A percentile compares a stretch with the other conserved stretches of the same genome.
phyloP scores from a whole-genome alignment of 2,113 vertebrate species.

The Trichechus manatus region DNA sequence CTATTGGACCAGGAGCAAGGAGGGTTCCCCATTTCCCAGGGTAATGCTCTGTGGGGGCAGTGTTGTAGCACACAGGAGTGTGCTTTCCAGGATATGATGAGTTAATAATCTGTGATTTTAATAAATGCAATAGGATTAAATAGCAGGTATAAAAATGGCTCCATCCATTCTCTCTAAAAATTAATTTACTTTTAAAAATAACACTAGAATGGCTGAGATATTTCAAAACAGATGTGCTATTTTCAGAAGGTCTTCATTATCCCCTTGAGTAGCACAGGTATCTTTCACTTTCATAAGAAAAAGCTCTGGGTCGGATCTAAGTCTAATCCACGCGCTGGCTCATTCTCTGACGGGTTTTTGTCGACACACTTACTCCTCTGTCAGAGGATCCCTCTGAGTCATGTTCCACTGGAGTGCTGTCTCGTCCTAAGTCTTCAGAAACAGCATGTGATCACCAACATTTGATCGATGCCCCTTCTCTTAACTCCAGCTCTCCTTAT shows the following conservation, averaged over 20 bases:
- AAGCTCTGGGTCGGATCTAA: background rate
- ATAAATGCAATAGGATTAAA: background rate
- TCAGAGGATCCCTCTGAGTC: background rate
- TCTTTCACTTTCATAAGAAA: background rate
- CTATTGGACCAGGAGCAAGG: background rate
- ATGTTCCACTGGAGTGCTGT: background rate
- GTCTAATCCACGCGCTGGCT: background rate
- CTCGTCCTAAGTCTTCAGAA: background rate
- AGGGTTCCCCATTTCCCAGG: background rate
- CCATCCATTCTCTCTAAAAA: background rate
- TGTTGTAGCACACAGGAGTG: background rate
- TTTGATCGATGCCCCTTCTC: background rate
- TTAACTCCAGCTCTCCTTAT: background rate
- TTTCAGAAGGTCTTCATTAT: background rate
- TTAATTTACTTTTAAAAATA: background rate
- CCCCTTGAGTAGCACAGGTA: background rate
- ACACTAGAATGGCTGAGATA: background rate
- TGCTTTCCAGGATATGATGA: background rate
- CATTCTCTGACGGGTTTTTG: background rate
- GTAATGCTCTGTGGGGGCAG: rapidly evolving
- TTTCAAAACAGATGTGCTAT: background rate
- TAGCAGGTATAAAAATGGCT: background rate
- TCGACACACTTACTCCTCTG: background rate
- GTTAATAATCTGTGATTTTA: background rate
- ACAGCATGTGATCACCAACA: background rate